phyloP scores from a whole-genome alignment of 2,113 vertebrate species.

The Notiomystis cincta region DNA sequence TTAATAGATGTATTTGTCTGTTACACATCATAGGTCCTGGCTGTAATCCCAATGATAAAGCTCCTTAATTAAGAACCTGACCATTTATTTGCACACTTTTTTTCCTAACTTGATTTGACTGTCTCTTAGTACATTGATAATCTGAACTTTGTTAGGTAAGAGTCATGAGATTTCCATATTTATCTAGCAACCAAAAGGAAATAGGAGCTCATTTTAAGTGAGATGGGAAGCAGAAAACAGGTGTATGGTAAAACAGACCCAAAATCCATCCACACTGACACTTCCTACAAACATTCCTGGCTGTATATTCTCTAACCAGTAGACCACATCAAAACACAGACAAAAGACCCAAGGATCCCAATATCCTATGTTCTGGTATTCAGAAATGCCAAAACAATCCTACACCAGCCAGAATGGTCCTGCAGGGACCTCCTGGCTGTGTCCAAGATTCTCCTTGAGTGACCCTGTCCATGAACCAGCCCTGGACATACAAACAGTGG shows the following conservation, averaged over 20 bases:
- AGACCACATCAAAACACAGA: not conserved
- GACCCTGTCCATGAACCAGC: accelerated
- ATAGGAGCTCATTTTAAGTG: not conserved
- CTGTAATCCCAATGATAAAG: not conserved
- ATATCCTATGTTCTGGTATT: not conserved
- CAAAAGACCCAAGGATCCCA: not conserved
- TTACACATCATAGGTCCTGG: not conserved
- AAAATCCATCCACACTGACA: not conserved
- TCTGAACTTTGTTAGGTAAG: not conserved
- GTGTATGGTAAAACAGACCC: not conserved
- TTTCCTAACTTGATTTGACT: not conserved
- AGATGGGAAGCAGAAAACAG: not conserved
- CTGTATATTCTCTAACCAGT: not conserved
- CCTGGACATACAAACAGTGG: not conserved
- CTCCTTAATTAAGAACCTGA: not conserved
- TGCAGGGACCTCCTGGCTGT: not conserved
- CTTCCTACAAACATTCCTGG: not conserved
- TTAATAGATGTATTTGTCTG: not conserved
- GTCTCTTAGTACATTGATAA: not conserved
- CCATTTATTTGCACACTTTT: not conserved
- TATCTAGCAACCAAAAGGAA: not conserved
- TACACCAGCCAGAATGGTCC: not conserved
- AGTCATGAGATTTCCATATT: not conserved
- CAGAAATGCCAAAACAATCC: not conserved
- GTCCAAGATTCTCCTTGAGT: not conserved